These are phyloP conservation scores for Drosophila micromelanica DNA, from an alignment of 1,140 invertebrate genomes.

Conservation along the genomic window DNA sequence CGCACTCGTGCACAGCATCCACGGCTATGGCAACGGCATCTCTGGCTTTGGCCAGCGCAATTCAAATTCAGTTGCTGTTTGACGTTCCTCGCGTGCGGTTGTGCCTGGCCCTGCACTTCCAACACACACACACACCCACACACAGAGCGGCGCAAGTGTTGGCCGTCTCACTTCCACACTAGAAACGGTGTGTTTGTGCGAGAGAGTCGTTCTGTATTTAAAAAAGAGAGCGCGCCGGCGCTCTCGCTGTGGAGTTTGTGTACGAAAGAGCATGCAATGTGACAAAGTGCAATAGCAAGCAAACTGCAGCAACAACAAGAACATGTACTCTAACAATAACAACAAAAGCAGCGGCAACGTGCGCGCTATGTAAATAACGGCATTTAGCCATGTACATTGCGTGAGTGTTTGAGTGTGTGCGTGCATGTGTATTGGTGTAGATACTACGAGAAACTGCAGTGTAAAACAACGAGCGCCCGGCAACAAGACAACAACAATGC, in stretches of 20 bases:
- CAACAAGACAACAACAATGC: constrained; percentile 44
- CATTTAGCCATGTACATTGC: constrained; percentile 9
- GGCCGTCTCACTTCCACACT: constrained; percentile 19
- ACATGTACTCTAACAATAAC: constrained; percentile 23
- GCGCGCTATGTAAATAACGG: constrained; percentile 70
- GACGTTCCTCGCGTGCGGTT: constrained; percentile 81
- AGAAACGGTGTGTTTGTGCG: neutral
- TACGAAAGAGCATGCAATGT: constrained; percentile 55
- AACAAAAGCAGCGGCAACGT: constrained; percentile 60
- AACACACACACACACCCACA: neutral
- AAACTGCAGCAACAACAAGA: constrained; percentile 29
- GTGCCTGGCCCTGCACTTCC: constrained; percentile 55
- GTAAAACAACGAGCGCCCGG: constrained; percentile 53
- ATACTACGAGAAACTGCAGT: constrained; percentile 49
- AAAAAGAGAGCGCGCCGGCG: constrained; percentile 51
- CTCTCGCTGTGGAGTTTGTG: constrained; percentile 54
- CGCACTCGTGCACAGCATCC: constrained; percentile 68
- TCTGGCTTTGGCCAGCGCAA: constrained; percentile 69
- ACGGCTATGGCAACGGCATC: constrained; percentile 58
- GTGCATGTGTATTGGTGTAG: constrained; percentile 31
- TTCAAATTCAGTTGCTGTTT: constrained; percentile 79
- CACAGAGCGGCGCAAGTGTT: neutral
- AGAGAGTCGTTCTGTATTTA: too few species aligned
- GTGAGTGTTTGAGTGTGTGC: constrained; percentile 5
- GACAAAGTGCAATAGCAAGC: constrained; percentile 61